Conservation (phyloP, 2,888 invertebrate genomes). For the Amblyteles armatorius region DNA sequence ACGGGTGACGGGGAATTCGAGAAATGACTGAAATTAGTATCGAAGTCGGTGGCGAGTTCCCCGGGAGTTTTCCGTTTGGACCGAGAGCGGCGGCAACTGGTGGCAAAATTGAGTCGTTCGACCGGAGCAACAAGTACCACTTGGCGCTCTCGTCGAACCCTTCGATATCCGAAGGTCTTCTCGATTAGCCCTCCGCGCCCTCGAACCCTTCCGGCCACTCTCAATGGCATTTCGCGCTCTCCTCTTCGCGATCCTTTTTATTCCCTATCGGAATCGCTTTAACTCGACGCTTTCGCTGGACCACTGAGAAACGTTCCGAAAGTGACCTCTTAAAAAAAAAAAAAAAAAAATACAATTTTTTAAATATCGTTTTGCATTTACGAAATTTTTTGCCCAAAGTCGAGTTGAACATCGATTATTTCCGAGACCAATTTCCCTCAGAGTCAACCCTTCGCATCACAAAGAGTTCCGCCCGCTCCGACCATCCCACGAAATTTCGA, state of each 20-base stretch:
- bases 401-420: not conserved
- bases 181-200: conserved; percentile 16
- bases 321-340: not conserved
- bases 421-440: not conserved
- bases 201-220: conserved; percentile 52
- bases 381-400: not conserved
- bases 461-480: not conserved
- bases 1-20: not conserved
- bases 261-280: conserved; percentile 16
- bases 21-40: not conserved
- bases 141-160: conserved; percentile 49
- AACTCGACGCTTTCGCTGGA: not conserved
- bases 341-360: not conserved
- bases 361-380: not conserved
- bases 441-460: not conserved
- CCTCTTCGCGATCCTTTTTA: not conserved
- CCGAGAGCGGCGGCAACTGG: conserved; percentile 45
- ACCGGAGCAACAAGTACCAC: conserved; percentile 57
- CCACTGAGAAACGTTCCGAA: not conserved
- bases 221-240: conserved; percentile 51
- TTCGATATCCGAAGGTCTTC: conserved; percentile 49
- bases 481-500: not conserved
- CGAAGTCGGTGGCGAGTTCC: conserved; percentile 1
- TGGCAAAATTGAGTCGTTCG: conserved; percentile 52
- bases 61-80: conserved; percentile 15